Base-by-base conservation (phyloP, 2,888 invertebrate species). In the Onthophagus sagittarius region DNA sequence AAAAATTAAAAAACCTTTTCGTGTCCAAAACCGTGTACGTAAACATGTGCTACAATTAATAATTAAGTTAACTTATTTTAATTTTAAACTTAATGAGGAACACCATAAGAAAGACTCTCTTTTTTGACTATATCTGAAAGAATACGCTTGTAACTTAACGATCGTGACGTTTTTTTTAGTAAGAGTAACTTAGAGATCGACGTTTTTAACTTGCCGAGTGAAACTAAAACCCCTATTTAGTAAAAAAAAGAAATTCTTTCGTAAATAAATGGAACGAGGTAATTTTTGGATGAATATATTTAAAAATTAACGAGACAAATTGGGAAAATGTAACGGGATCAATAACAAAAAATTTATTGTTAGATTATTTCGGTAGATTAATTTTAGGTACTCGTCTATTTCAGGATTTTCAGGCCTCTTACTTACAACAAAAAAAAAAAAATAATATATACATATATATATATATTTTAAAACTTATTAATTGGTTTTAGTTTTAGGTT, bases 1-100 rank as follows among this genome's bases (percentile, higher is more conserved):
- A 23, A 62, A 70, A 9, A 69, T 63, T n/a, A 69, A 63, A 63
- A 63, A 72, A 69, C 62, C 69, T 23, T 39, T 63, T 69, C 69
- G 62, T 31, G 14, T 62, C 63, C 3, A 14, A 62, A 69, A 69
- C 39, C 39, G 39, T 69, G 33, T 62, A 39, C 67, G 67, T 65
- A 15, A 32, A 69, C 15, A 69, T 32, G 63, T 33, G 39, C 5
- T 53, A 53, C 6, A 53, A 53, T 53, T 53, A 53, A 53, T 53
- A 7, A 53, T 53, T 53, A 53, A 7, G 7, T 9, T 53, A 1
- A 2, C 1, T 2, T 53, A 53, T 11, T 7, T 53, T 53, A 7
- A 11, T 53, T 53, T 53, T 2, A 9, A 23, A 53, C 39, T 53
- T 7, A 53, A 7, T 53, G 39, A 1, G 39, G 39, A 53, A 53